Base-by-base conservation (phyloP, 2,113 vertebrate species). In the Alces alces region DNA sequence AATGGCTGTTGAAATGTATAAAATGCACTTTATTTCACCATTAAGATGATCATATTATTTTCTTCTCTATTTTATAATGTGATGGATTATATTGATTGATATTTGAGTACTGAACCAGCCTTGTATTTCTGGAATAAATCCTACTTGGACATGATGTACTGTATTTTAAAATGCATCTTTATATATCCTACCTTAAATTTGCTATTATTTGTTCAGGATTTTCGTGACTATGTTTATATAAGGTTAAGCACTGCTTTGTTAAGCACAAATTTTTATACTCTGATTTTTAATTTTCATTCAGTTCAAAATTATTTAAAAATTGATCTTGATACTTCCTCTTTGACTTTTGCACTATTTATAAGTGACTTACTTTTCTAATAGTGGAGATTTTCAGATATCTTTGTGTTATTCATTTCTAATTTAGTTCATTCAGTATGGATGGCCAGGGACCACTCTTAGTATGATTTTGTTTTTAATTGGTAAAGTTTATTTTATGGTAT, bases 21-120 rank as follows among this genome's bases (percentile, higher is more conserved):
- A 89, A 60, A 50, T 60, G 33, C 2, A 70, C 4, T 66, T 85
- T 79, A 43, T 80, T 10, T 33, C 30, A 89, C 66, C 78, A 43
- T 84, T 94, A 87, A 92, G 30, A 89, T 86, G 39, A 80, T 43
- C 16, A 61, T 50, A n/a, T 83, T 86, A 91, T 95, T 91, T 91
- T 45, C 15, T 78, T 78, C 39, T 94, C 58, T 79, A 33, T 17
- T 86, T 86, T 76, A 4, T 84, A 91, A 88, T 91, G 28, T 84
- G 61, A 5, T 64, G 14, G 79, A 85, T 76, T 91, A 39, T 12
- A 66, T 52, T 66, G 57, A 91, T 57, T 83, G 39, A 43, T 84
- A 85, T 83, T 88, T 88, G 43, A 84, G 43, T 92, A 27, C 66
- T 92, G 64, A 89, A 80, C 15, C 13, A 89, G 19, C 5, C 60